A percentile compares a stretch with the other conserved stretches of the same genome.
Evolutionary conservation across 2,888 invertebrate genomes (phyloP).

Genomic region (Dinocampus coccinellae): DNA sequence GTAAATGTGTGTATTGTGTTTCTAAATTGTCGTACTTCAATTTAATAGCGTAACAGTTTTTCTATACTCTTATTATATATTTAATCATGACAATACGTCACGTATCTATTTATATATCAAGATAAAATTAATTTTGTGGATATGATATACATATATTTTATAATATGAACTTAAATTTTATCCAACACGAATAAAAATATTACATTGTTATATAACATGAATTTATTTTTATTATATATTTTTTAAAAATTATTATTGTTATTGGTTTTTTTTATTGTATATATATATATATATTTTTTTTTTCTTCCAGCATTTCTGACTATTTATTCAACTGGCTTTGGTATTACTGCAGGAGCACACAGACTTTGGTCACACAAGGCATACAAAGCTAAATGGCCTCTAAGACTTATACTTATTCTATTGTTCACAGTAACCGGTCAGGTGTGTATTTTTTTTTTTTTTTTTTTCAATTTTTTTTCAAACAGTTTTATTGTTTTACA

Average conservation of each 20-base stretch:
- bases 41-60: neutral
- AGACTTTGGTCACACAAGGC: constrained; percentile 86
- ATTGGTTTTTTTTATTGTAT: neutral
- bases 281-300: too few species aligned
- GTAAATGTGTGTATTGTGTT: neutral
- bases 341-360: constrained; percentile 86
- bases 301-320: constrained; percentile 72
- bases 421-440: constrained; percentile 86
- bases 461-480: too few species aligned
- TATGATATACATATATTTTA: neutral
- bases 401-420: constrained; percentile 77
- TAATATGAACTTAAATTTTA: neutral
- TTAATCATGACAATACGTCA: neutral
- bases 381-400: constrained; percentile 80
- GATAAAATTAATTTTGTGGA: neutral
- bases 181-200: too few species aligned
- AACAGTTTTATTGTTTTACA: neutral
- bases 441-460: constrained; percentile 70
- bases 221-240: too few species aligned
- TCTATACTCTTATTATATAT: neutral
- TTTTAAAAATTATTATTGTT: too few species aligned
- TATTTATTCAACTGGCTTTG: constrained; percentile 83
- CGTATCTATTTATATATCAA: neutral
- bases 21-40: neutral
- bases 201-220: too few species aligned